Conservation (phyloP, 2,888 invertebrate genomes). For the Acanthosoma haemorrhoidale region DNA sequence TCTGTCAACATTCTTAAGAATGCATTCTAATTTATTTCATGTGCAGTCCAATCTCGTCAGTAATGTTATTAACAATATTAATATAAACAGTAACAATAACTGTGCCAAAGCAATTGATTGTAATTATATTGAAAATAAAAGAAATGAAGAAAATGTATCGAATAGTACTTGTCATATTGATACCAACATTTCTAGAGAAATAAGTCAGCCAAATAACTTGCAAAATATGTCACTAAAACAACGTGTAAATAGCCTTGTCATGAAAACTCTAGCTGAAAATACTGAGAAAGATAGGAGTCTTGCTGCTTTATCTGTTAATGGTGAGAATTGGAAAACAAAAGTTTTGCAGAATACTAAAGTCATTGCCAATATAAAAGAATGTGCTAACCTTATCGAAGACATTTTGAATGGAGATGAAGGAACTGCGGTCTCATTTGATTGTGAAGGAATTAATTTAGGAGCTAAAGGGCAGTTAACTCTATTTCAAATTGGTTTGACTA, state of each 20-base stretch:
- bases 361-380: slow-evolving; percentile 72
- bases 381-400: slow-evolving; percentile 58
- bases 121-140: slow-evolving; percentile 30
- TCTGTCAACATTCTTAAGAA: slow-evolving; percentile 80
- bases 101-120: slow-evolving; percentile 25
- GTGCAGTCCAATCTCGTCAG: slow-evolving; percentile 89
- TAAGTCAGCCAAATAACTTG: slow-evolving; percentile 46
- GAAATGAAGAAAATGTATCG: slow-evolving; percentile 20
- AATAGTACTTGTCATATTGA: slow-evolving; percentile 18
- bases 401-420: slow-evolving; percentile 42
- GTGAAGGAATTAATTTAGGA: slow-evolving; percentile 89
- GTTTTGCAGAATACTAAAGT: slow-evolving; percentile 76
- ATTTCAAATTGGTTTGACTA: slow-evolving; percentile 75
- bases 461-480: slow-evolving; percentile 81
- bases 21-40: slow-evolving; percentile 91
- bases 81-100: neutral
- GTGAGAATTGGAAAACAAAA: slow-evolving; percentile 72
- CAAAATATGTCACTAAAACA: slow-evolving; percentile 78
- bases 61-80: slow-evolving; percentile 49
- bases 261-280: slow-evolving; percentile 85
- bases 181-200: slow-evolving; percentile 44
- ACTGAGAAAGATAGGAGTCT: slow-evolving; percentile 56
- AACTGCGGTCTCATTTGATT: slow-evolving; percentile 69
- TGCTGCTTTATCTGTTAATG: slow-evolving; percentile 48
- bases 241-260: slow-evolving; percentile 78